Base-by-base conservation (phyloP, 2,113 vertebrate species). In the Cairina moschata region DNA sequence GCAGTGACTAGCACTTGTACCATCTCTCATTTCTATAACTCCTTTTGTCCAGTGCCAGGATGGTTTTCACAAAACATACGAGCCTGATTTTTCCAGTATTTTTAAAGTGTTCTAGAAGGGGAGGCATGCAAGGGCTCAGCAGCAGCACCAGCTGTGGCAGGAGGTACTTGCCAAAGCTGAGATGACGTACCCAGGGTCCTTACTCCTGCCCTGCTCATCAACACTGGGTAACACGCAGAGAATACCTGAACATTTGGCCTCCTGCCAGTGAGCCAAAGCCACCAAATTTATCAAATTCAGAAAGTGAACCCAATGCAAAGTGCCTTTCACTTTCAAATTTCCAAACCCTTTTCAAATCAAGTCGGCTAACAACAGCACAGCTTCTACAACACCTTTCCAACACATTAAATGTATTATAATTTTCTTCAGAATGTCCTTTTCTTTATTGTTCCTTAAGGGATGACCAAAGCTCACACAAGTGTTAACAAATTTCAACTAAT, bases 11-110 rank as follows among this genome's bases (percentile, higher is more conserved):
- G 9, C 0, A 4, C 58, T 69, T 3, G 0, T 58, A 29, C 14
- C 63, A 77, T 26, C 83, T 80, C 90, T 85, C 59, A 58, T 50
- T 72, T 50, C 79, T 67, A 40, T 11, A 40, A 40, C 28, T 63
- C 52, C 42, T 63, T 46, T 34, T 32, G 31, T 52, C 52, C 3
- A 0, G 22, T 55, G 40, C 69, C 60, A 74, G 40, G 17, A 23
- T 0, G 0, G 11, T 16, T 91, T 77, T 38, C 66, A 46, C 34
- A 63, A 74, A 67, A 50, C 0, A 0, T 28, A 23, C 22, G 32
- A 54, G 68, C 32, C 90, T 87, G 73, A 73, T 88, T 88, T 65
- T 85, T 58, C 67, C 58, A 63, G 8, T 9, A 40, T 40, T 40
- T 40, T 40, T 40, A 40, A 40, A 40, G 40, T 40, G 40, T 40